These are phyloP conservation scores for Bradypodion pumilum DNA, from an alignment of 2,797 vertebrate species.

Conservation along the genomic window DNA sequence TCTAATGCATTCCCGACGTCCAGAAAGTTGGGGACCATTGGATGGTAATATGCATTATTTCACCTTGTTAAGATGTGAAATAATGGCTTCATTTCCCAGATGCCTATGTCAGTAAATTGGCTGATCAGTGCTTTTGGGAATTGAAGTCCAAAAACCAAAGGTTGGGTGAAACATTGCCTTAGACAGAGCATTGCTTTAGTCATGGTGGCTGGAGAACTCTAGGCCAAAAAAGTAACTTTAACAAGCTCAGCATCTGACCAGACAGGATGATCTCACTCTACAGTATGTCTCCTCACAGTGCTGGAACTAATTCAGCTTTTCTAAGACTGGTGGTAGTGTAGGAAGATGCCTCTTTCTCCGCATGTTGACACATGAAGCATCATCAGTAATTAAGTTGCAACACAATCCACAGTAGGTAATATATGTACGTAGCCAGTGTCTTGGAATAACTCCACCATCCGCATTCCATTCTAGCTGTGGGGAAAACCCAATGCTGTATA, in stretches of 20 bases:
- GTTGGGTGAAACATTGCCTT: too few species aligned
- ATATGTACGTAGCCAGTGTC: background rate
- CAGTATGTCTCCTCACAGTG: too few species aligned
- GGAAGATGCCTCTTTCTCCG: background rate
- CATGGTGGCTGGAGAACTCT: background rate
- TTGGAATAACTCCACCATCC: background rate
- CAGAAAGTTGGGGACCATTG: too few species aligned
- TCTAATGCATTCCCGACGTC: too few species aligned
- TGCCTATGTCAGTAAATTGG: too few species aligned
- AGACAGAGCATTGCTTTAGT: background rate
- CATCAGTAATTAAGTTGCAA: background rate
- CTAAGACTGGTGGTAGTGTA: background rate
- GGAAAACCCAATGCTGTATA: background rate
- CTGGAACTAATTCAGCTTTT: background rate
- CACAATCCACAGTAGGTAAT: background rate
- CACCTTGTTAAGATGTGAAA: too few species aligned
- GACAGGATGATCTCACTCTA: background rate
- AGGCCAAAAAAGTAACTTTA: too few species aligned
- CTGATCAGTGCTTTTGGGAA: too few species aligned
- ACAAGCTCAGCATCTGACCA: background rate
- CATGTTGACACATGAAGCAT: background rate
- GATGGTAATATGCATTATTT: too few species aligned
- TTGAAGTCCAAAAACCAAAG: too few species aligned
- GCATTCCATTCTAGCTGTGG: background rate
- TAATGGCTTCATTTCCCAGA: too few species aligned